A percentile compares a stretch with the other conserved stretches of the same genome.
Evolutionary conservation across 2,797 vertebrate species (phyloP).

Genomic region (Acanthopagrus latus): DNA sequence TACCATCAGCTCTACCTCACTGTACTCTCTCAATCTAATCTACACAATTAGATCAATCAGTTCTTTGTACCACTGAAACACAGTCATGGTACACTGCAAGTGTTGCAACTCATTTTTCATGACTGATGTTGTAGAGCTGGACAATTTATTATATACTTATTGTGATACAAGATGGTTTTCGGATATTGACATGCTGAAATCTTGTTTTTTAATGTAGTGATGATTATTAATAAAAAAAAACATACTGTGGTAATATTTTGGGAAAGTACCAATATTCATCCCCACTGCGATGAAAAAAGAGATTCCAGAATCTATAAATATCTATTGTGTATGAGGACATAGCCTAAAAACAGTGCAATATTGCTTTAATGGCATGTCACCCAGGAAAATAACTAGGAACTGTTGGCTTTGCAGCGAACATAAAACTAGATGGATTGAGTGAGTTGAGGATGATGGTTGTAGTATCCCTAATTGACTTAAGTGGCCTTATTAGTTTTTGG

Average conservation of each 20-base stretch:
- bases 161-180: too few species aligned
- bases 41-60: constrained; percentile 66
- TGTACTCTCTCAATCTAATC: constrained; percentile 75
- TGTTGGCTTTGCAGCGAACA: constrained; percentile 44
- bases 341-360: too few species aligned
- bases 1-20: constrained; percentile 58
- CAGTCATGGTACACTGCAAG: constrained; percentile 11
- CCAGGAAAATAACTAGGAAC: constrained; percentile 39
- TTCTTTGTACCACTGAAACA: background rate
- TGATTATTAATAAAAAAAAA: too few species aligned
- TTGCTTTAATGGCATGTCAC: too few species aligned
- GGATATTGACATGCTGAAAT: too few species aligned
- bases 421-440: constrained; percentile 42
- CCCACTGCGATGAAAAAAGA: too few species aligned
- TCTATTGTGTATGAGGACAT: too few species aligned
- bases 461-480: constrained; percentile 62
- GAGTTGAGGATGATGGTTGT: constrained; percentile 44
- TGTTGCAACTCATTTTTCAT: constrained; percentile 40
- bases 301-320: too few species aligned
- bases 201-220: too few species aligned
- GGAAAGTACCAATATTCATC: too few species aligned
- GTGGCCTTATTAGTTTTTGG: constrained; percentile 63
- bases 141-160: too few species aligned
- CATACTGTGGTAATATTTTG: too few species aligned
- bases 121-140: constrained; percentile 29